Evolutionary conservation across 2,797 vertebrate genomes (phyloP).

Genomic region (Pseudochirops corinnae): DNA sequence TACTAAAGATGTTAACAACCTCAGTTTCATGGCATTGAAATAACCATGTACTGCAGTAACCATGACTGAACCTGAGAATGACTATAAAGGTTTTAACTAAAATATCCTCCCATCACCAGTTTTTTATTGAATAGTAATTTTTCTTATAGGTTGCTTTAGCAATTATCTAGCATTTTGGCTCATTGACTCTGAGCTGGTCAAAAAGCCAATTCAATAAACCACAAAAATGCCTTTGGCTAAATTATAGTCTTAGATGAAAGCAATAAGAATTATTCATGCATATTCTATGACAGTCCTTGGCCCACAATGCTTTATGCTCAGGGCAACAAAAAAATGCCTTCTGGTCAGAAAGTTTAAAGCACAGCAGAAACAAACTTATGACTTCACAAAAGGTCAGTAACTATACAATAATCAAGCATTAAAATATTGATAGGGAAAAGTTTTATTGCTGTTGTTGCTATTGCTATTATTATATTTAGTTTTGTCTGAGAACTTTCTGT

Average conservation of each 20-base stretch:
- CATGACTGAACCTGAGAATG: not conserved
- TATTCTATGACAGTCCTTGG: not conserved
- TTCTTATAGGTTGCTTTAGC: slow-evolving; percentile 46
- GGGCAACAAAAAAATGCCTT: not conserved
- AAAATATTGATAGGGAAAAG: slow-evolving; percentile 13
- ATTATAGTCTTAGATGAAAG: slow-evolving; percentile 50
- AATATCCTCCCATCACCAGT: not conserved
- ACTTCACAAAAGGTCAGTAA: slow-evolving; percentile 23
- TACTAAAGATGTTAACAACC: not conserved
- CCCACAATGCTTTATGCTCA: not conserved
- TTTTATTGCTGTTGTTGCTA: not conserved
- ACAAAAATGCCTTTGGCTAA: slow-evolving; percentile 62
- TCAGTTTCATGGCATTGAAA: not conserved
- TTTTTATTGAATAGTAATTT: slow-evolving; percentile 28
- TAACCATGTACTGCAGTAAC: not conserved
- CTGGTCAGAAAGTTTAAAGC: not conserved
- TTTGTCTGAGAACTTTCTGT: slow-evolving; percentile 20
- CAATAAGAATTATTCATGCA: not conserved
- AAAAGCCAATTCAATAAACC: slow-evolving; percentile 75
- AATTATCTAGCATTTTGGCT: slow-evolving; percentile 70
- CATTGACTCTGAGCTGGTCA: slow-evolving; percentile 60
- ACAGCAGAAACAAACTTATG: not conserved
- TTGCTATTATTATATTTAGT: not conserved
- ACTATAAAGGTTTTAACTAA: not conserved
- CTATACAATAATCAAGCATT: not conserved